phyloP scores from a whole-genome alignment of 2,888 invertebrate species.

The Celastrina argiolus region DNA sequence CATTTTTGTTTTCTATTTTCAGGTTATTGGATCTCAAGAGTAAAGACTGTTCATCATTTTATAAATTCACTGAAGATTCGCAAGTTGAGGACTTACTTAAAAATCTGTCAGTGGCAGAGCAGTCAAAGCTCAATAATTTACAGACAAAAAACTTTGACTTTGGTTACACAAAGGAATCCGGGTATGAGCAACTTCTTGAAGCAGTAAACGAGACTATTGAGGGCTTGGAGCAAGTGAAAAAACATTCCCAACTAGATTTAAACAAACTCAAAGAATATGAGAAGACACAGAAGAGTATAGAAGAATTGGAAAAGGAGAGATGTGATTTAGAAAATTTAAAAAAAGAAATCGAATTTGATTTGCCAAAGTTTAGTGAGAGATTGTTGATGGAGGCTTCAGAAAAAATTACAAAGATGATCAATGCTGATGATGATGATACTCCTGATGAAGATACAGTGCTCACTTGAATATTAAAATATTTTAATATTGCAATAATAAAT shows the following conservation, averaged over 20 bases:
- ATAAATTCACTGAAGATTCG: constrained; percentile 46
- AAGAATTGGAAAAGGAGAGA: constrained; percentile 47
- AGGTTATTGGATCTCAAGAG: constrained; percentile 58
- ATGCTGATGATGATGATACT: constrained; percentile 40
- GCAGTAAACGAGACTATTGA: constrained; percentile 63
- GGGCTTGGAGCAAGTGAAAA: constrained; percentile 59
- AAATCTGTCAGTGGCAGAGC: constrained; percentile 45
- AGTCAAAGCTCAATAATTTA: constrained; percentile 51
- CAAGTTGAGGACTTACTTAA: constrained; percentile 43
- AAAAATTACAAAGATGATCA: constrained; percentile 50
- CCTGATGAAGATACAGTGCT: constrained; percentile 24
- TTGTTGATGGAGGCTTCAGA: constrained; percentile 58
- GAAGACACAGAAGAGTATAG: constrained; percentile 41
- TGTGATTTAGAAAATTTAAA: constrained; percentile 53
- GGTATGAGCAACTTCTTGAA: constrained; percentile 59
- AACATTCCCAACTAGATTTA: constrained; percentile 53
- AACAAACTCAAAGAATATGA: constrained; percentile 54
- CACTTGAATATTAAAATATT: neutral
- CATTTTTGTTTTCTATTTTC: constrained; percentile 36
- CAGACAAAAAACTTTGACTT: constrained; percentile 60
- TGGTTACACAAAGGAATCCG: constrained; percentile 54
- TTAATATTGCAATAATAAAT: neutral
- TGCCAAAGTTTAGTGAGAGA: constrained; percentile 57
- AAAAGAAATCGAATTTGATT: constrained; percentile 52
- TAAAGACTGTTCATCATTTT: constrained; percentile 47